Conservation (phyloP, 2,797 vertebrate genomes). For the Girardinus metallicus region DNA sequence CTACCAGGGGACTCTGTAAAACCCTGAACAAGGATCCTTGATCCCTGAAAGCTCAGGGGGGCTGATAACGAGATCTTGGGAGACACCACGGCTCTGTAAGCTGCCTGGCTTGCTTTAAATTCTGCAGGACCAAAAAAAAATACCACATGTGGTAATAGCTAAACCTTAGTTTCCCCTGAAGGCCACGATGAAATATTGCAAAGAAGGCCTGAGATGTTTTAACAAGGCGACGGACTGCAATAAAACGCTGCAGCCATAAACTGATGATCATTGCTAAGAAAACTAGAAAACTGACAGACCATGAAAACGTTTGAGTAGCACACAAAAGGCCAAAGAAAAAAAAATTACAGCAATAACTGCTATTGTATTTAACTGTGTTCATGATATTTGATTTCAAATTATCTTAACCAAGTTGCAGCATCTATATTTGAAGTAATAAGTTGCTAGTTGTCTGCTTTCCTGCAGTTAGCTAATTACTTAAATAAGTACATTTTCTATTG, state of each 20-base stretch:
- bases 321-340: not conserved
- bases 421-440: not conserved
- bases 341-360: not conserved
- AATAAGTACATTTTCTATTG: not conserved
- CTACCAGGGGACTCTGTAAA: not conserved
- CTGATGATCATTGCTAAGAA: not conserved
- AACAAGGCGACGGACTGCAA: not conserved
- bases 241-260: not conserved
- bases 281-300: not conserved
- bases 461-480: not conserved
- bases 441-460: not conserved
- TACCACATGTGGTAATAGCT: not conserved
- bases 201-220: not conserved
- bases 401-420: not conserved
- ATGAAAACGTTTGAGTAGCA: not conserved
- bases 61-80: constrained; percentile 7
- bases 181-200: not conserved
- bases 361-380: not conserved
- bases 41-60: not conserved
- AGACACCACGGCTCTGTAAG: not conserved
- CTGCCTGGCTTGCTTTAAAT: not conserved
- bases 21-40: constrained; percentile 1
- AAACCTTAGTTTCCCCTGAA: not conserved
- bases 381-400: not conserved
- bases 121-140: not conserved